Conservation (phyloP, 2,888 invertebrate species). For the Parasteatoda lunata region DNA sequence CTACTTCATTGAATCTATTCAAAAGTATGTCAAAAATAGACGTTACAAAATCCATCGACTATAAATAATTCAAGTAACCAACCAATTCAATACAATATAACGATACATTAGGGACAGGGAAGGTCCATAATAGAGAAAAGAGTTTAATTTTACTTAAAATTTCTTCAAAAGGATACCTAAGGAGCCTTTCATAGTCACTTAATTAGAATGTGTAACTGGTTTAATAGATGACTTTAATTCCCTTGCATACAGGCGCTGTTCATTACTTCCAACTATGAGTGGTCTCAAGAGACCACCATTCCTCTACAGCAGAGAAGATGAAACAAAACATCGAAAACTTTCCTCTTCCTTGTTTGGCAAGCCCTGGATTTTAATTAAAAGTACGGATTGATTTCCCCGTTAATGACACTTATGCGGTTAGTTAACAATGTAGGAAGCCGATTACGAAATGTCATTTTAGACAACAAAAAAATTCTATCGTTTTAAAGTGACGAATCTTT, state of each 20-base stretch:
- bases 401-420: slow-evolving; percentile 43
- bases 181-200: slow-evolving; percentile 54
- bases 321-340: slow-evolving; percentile 45
- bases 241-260: slow-evolving; percentile 45
- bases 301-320: background rate
- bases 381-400: slow-evolving; percentile 38
- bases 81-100: slow-evolving; percentile 20
- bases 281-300: slow-evolving; percentile 19
- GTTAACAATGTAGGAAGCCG: slow-evolving; percentile 23
- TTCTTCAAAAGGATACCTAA: slow-evolving; percentile 46
- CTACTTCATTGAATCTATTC: too few relatives aligned
- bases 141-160: slow-evolving; percentile 46
- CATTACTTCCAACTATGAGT: slow-evolving; percentile 49
- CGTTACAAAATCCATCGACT: too few relatives aligned
- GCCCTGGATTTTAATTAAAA: slow-evolving; percentile 57
- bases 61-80: too few relatives aligned
- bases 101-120: slow-evolving; percentile 22
- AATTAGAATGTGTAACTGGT: slow-evolving; percentile 63
- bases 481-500: background rate
- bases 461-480: background rate
- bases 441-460: background rate
- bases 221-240: slow-evolving; percentile 66
- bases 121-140: slow-evolving; percentile 1
- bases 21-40: too few relatives aligned
- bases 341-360: slow-evolving; percentile 55